Conservation (phyloP, 2,888 invertebrate species). For the Rhagonycha fulva region DNA sequence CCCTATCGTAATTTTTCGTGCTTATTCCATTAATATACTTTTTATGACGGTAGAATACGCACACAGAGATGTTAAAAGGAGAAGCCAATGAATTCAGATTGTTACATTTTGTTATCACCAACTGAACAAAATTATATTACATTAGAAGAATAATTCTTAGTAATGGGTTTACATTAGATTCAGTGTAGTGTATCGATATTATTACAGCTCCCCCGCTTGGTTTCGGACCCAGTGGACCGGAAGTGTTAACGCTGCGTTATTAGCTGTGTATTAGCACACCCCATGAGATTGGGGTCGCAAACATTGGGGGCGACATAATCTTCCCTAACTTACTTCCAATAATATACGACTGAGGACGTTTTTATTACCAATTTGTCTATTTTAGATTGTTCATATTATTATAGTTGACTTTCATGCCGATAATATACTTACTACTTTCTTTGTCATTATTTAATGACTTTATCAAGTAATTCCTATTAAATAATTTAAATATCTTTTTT, state of each 20-base stretch:
- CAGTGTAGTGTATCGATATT: slow-evolving; percentile 32
- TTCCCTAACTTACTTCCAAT: slow-evolving; percentile 29
- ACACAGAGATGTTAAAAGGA: background rate
- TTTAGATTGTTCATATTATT: slow-evolving; percentile 14
- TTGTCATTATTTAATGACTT: background rate
- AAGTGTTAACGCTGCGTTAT: slow-evolving; percentile 57
- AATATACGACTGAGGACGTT: slow-evolving; percentile 29
- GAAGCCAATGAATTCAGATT: slow-evolving; percentile 17
- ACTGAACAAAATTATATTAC: slow-evolving; percentile 27
- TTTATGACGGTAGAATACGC: slow-evolving; percentile 5
- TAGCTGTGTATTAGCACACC: slow-evolving; percentile 56
- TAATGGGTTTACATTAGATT: slow-evolving; percentile 32
- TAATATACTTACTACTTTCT: background rate
- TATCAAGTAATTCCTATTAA: background rate
- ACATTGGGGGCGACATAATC: slow-evolving; percentile 38
- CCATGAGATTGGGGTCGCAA: slow-evolving; percentile 48
- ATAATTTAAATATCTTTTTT: background rate
- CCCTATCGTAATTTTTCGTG: background rate
- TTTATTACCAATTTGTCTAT: slow-evolving; percentile 38
- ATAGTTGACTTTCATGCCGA: background rate
- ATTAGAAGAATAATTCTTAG: slow-evolving; percentile 30
- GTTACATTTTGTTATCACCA: slow-evolving; percentile 21
- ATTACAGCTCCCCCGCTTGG: slow-evolving; percentile 27
- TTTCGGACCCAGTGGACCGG: slow-evolving; percentile 52
- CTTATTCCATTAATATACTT: slow-evolving; percentile 3